Conservation (phyloP, 2,113 vertebrate species). For the Alligator sinensis region DNA sequence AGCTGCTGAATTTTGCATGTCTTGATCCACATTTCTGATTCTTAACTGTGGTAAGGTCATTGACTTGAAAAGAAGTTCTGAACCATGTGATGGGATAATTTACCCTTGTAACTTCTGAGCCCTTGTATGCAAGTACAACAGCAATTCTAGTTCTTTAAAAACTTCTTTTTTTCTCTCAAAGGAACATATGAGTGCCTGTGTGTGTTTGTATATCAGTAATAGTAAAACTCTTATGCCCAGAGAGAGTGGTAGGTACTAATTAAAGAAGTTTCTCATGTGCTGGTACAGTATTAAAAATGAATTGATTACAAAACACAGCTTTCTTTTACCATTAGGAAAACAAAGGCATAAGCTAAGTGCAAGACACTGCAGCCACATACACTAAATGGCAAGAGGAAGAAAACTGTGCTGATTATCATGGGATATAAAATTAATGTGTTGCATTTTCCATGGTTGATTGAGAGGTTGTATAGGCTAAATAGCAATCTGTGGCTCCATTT, state of each 20-base stretch:
- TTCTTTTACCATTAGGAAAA: slow-evolving; percentile 39
- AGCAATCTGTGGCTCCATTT: background rate
- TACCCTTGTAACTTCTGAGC: background rate
- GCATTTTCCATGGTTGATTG: background rate
- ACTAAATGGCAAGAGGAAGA: background rate
- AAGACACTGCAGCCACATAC: background rate
- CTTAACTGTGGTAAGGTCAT: slow-evolving; percentile 26
- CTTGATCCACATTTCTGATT: slow-evolving; percentile 19
- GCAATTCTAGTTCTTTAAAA: slow-evolving; percentile 31
- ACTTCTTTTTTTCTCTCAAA: background rate
- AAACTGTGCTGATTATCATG: background rate
- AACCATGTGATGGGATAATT: slow-evolving; percentile 32
- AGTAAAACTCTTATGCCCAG: slow-evolving; percentile 1
- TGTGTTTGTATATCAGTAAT: background rate
- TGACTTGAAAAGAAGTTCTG: slow-evolving; percentile 23
- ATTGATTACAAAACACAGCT: background rate
- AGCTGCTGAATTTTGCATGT: slow-evolving; percentile 8
- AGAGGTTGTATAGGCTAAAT: background rate
- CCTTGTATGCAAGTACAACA: slow-evolving; percentile 15
- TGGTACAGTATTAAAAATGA: slow-evolving; percentile 16
- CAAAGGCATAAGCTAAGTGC: background rate
- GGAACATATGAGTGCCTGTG: background rate
- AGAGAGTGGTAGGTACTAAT: slow-evolving; percentile 7
- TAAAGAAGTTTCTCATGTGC: background rate
- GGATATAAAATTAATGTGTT: background rate